Conservation (phyloP, 2,888 invertebrate genomes). For the Oscheius myriophilus region DNA sequence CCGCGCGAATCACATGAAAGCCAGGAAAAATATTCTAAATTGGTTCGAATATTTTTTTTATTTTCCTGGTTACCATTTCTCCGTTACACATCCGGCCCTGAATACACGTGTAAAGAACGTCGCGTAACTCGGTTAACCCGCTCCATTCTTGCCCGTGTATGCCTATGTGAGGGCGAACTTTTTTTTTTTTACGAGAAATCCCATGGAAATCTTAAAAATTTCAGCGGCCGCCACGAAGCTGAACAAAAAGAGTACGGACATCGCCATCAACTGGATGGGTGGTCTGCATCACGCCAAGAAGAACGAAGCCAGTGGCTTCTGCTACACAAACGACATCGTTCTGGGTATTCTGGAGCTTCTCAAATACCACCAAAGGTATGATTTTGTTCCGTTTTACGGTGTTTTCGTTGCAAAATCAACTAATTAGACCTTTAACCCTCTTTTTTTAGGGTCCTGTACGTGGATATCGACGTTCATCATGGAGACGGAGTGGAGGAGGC, state of each 20-base stretch:
- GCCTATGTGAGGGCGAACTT: too few relatives aligned
- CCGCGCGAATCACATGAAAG: too few relatives aligned
- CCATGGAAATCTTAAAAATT: constrained; percentile 14
- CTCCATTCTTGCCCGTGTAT: too few relatives aligned
- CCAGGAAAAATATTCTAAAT: too few relatives aligned
- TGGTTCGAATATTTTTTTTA: too few relatives aligned
- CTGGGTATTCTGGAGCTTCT: constrained; percentile 93
- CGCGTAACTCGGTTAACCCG: too few relatives aligned
- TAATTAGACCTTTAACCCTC: too few relatives aligned
- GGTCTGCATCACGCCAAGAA: constrained; percentile 99
- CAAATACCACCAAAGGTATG: constrained; percentile 76
- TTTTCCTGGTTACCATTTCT: too few relatives aligned
- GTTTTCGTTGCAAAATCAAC: too few relatives aligned
- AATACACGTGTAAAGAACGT: too few relatives aligned
- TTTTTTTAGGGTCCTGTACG: constrained; percentile 90
- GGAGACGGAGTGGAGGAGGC: constrained; percentile 95
- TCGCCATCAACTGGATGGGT: constrained; percentile 99
- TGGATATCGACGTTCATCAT: constrained; percentile 99
- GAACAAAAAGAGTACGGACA: constrained; percentile 97
- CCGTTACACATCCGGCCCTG: too few relatives aligned
- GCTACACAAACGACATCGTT: constrained; percentile 99
- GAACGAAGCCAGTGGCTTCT: constrained; percentile 88
- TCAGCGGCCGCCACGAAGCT: constrained; percentile 93
- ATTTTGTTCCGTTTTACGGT: neutral
- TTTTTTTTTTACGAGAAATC: too few relatives aligned